Conservation (phyloP, 2,797 vertebrate species). For the Phalloptychus januarius region DNA sequence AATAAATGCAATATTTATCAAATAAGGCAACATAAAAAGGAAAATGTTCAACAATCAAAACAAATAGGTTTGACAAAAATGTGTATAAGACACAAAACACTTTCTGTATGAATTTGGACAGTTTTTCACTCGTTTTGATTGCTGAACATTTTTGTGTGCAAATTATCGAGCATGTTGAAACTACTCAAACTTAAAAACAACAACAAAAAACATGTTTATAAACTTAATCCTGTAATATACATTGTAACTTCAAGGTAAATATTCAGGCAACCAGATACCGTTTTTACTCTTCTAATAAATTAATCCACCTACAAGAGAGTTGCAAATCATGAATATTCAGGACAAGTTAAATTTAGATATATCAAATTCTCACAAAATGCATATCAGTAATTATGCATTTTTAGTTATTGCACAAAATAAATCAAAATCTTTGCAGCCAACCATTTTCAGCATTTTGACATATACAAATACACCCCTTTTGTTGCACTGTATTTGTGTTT, state of each 20-base stretch:
- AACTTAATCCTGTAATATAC: neutral
- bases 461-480: too few relatives aligned
- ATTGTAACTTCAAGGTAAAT: neutral
- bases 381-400: neutral
- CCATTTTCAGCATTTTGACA: neutral
- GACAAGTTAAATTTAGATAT: neutral
- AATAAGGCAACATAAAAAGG: neutral
- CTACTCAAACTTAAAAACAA: neutral
- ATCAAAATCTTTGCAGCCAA: neutral
- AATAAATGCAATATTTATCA: neutral
- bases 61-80: neutral
- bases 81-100: neutral
- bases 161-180: neutral
- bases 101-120: neutral
- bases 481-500: too few relatives aligned
- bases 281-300: too few relatives aligned
- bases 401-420: neutral
- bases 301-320: too few relatives aligned
- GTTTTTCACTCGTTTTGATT: neutral
- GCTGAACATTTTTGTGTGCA: neutral
- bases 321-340: neutral
- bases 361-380: neutral
- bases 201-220: neutral
- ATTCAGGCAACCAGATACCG: neutral
- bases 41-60: neutral